phyloP scores from a whole-genome alignment of 2,888 invertebrate genomes.

The Ophion ventricosus region DNA sequence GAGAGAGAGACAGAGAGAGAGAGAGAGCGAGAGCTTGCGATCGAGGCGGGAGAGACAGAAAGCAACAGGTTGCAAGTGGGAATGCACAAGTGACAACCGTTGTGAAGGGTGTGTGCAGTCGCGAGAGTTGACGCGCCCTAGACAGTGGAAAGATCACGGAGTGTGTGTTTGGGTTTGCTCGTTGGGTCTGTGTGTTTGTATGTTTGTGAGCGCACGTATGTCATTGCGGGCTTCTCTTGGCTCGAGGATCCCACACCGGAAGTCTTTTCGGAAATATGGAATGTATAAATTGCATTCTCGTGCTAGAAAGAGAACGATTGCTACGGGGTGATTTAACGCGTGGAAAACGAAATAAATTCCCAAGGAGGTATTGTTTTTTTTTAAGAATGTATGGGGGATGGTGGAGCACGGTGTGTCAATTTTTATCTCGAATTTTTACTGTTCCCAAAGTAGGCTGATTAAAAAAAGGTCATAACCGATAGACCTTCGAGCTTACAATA shows the following conservation, averaged over 20 bases:
- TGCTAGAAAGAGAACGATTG: neutral
- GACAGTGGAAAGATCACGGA: slow-evolving; percentile 11
- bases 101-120: slow-evolving; percentile 55
- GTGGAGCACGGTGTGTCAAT: no score
- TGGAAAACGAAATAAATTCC: neutral
- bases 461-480: no score
- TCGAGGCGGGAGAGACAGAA: slow-evolving; percentile 75
- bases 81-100: slow-evolving; percentile 79
- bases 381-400: no score
- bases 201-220: slow-evolving; percentile 46
- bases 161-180: neutral
- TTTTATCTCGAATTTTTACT: no score
- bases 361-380: neutral
- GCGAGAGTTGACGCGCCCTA: slow-evolving; percentile 48
- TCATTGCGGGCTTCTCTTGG: slow-evolving; percentile 49
- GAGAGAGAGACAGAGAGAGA: slow-evolving; percentile 65
- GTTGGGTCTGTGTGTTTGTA: slow-evolving; percentile 62
- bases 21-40: slow-evolving; percentile 15
- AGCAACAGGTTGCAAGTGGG: slow-evolving; percentile 82
- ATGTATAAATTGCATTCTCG: neutral
- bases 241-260: neutral
- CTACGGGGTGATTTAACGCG: neutral
- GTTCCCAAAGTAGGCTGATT: no score
- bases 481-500: no score
- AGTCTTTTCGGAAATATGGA: neutral